Base-by-base conservation (phyloP, 2,797 vertebrate genomes). In the Lycodopsis pacificus region DNA sequence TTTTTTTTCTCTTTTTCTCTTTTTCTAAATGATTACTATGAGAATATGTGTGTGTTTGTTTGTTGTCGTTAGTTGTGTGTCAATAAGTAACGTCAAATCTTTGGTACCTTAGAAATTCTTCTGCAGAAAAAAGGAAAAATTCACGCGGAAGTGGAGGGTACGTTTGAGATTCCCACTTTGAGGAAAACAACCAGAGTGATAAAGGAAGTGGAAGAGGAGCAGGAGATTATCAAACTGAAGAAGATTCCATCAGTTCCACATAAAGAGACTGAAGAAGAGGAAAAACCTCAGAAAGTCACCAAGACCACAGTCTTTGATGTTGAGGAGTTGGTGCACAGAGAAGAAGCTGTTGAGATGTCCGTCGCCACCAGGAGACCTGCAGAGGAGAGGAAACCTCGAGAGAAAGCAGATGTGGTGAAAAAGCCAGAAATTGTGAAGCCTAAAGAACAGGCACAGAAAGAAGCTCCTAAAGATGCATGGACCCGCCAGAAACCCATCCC, bases 41-140 rank as follows among this genome's bases (percentile, higher is more conserved):
- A 20, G 19, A n/a, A 4, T 51, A 51, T 51, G 48, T 27, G 51
- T 53, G 11, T 22, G 4, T 80, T 17, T 77, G 53, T 73, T 79
- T 77, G 70, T 70, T 82, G 30, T 58, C n/a, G 13, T 53, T 30
- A 58, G 19, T 74, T 66, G 38, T 8, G 19, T 77, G 51, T 78
- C 61, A 44, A 30, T 79, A 84, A 89, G 91, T 96, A 93, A 93
- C 94, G 74, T 94, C 78, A 93, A 94, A 94, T 88, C 77, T 96
- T 95, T 96, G 81, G 96, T 94, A 92, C 89, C 93, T 92, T 86
- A 95, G 93, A 93, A 93, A 64, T 82, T 78, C 54, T 93, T 93
- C 86, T 91, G 88, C 94, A 86, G 66, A 93, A 90, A 82, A 97
- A 96, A 95, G 93, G 85, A 91, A 95, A 92, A 95, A 89, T 93